Evolutionary conservation across 2,888 invertebrate species (phyloP), one percentile per base, ranked within the genome.

Genomic region (Leptopilina drosophilae): DNA sequence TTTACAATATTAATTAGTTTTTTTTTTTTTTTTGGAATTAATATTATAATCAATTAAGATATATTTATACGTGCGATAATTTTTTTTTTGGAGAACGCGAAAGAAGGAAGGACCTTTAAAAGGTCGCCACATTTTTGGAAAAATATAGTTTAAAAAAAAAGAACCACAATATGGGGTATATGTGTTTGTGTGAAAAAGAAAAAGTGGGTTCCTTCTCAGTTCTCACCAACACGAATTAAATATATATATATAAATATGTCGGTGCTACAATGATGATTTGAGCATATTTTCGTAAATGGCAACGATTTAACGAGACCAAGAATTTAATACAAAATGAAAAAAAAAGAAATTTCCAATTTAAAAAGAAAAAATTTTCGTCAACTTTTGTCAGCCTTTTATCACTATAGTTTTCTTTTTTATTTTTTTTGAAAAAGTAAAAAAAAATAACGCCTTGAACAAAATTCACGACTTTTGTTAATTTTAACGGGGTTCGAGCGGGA

Each of bases 271-370:
- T 73, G 73, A 73, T 73, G 73, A 73, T 84, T 87, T 87, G 87
- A 88, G 88, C 87, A 87, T 87, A 86, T 88, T 82, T 85, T 88
- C 85, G 83, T 87, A 87, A 20, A 89, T 89, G 88, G 89, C 88
- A 88, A 88, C 88, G 86, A 86, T 88, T 89, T 89, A 49, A 89
- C 88, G 87, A 89, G 87, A 88, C 73, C 73, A 73, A 73, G 40
- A 87, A 85, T 84, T 84, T 83, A 73, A 73, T 26, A 8, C 14
- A n/a, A 12, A 4, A 11, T 4, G 49, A 49, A 73, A 56, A 33
- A 26, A n/a, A 73, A 69, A 65, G 73, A 78, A 85, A 77, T 81
- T 76, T 80, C 83, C 82, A 76, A 26, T 12, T 12, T 20, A 26
- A 14, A 64, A 64, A 64, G 12, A 26, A 33, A 9, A 33, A 64